Evolutionary conservation across 2,888 invertebrate genomes (phyloP).

Genomic region (Osedax frankpressi): DNA sequence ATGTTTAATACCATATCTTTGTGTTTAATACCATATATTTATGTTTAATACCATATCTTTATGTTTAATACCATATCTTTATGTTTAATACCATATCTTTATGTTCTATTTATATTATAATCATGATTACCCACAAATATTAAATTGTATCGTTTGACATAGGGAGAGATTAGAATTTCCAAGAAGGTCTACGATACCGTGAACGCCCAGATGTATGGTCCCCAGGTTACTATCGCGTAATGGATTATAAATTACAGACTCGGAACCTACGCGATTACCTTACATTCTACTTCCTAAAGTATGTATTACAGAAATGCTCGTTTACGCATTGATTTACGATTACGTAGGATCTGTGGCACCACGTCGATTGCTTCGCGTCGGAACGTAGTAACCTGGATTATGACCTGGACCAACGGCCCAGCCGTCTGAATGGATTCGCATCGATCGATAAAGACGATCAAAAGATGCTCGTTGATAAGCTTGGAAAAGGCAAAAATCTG

Average conservation of each 20-base stretch:
- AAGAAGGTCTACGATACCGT: conserved; percentile 74
- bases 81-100: no score
- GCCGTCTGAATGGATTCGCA: background rate
- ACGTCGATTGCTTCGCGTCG: conserved; percentile 75
- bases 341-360: conserved; percentile 67
- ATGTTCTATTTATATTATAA: no score
- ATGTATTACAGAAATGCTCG: no score
- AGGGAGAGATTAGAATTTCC: conserved; percentile 63
- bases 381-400: conserved; percentile 61
- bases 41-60: no score
- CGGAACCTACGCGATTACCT: no score
- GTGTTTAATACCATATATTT: no score
- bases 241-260: no score
- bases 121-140: no score
- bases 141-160: background rate
- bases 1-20: no score
- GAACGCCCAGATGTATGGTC: conserved; percentile 66
- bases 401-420: conserved; percentile 42
- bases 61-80: no score
- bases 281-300: no score
- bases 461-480: conserved; percentile 34
- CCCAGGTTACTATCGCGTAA: conserved; percentile 43
- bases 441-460: conserved; percentile 46
- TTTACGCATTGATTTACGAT: no score
- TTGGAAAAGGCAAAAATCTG: conserved; percentile 36